Evolutionary conservation across 2,113 vertebrate genomes (phyloP), one percentile per base, ranked within the genome.

Genomic region (Odocoileus hemionus): DNA sequence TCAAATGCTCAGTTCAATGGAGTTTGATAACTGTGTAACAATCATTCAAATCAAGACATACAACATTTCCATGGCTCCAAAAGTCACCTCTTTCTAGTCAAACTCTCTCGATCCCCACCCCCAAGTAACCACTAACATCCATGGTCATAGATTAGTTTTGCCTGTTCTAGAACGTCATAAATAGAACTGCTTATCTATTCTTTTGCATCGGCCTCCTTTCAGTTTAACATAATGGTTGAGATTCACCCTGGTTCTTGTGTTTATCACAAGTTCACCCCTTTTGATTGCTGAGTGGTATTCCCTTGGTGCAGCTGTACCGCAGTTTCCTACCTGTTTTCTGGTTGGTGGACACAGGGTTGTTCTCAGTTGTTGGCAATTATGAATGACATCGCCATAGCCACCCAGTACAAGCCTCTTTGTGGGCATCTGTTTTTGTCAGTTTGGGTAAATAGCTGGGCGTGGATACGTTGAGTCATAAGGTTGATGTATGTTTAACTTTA

Each of bases 401-500:
- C 58, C 94, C 30, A 16, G 8, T 89, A 36, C 55, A 86, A 89
- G 45, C 55, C 82, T 70, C 78, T 93, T 39, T 60, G 79, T 55
- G 57, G 25, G 89, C 39, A 39, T 83, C 94, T 90, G 61, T 90
- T 92, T 96, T 70, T 79, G 19, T 57, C 91, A 93, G 86, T 86
- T 97, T 96, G 86, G 79, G 47, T 91, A 88, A 93, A 97, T n/a
- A 96, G 39, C 76, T 95, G 79, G 90, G 84, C 8, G n/a, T 79
- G 61, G 47, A 91, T 79, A 94, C n/a, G 33, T 1, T 86, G 85
- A 64, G 84, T 95, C 94, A 92, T 47, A 67, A 43, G 57, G 23
- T 60, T 87, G 74, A 85, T 94, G 21, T 90, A 80, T 80, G 6
- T 96, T 98, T 95, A 95, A 97, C 86, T 97, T 78, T 76, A 97